These are phyloP conservation scores for Agrotis puta DNA, from an alignment of 2,888 invertebrate genomes.

Conservation along the genomic window DNA sequence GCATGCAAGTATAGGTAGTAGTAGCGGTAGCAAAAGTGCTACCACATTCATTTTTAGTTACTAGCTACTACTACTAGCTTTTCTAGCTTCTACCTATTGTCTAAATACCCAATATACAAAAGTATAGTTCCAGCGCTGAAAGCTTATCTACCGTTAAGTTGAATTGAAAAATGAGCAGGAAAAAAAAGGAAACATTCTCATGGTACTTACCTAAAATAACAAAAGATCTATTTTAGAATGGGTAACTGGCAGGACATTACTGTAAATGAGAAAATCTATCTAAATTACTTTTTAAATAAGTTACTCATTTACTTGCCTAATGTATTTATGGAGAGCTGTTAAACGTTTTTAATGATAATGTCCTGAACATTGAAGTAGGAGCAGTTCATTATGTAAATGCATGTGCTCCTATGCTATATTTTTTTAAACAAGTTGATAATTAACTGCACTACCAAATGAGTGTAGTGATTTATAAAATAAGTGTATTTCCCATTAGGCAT, in stretches of 20 bases:
- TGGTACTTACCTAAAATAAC: too few species aligned
- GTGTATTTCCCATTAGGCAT: conserved; percentile 13
- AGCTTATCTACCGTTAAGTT: not conserved
- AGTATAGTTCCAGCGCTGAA: too few species aligned
- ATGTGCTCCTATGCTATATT: not conserved
- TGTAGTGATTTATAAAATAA: conserved; percentile 8
- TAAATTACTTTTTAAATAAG: conserved; percentile 9
- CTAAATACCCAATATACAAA: too few species aligned
- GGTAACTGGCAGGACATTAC: not conserved
- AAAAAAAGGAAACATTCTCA: not conserved
- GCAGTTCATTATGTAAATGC: not conserved
- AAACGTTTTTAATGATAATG: not conserved
- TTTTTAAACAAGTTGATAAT: conserved; percentile 4
- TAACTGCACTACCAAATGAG: conserved; percentile 9
- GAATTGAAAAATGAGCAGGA: not conserved
- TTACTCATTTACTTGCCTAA: not conserved
- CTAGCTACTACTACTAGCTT: too few species aligned
- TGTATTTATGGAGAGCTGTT: not conserved
- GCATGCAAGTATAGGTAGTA: not conserved
- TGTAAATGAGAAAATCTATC: not conserved
- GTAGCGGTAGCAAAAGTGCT: not conserved
- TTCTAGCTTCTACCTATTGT: too few species aligned
- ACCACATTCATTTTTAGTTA: not conserved
- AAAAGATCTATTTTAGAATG: not conserved
- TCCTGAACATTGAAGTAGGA: not conserved